phyloP scores from a whole-genome alignment of 2,113 vertebrate genomes.

The Telmatochromis sp. region DNA sequence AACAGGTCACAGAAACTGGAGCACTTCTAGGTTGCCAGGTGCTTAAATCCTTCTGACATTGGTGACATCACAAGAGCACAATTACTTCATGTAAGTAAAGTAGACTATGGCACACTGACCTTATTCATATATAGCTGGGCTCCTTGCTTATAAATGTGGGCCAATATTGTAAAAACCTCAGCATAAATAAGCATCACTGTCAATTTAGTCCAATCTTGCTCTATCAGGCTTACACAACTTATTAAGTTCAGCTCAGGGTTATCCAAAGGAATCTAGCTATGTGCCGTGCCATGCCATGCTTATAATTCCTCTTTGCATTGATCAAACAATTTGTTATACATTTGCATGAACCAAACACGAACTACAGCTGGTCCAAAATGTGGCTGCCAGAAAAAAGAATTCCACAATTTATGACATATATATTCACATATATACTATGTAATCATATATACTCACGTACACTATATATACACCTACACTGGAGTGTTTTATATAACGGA shows the following conservation, averaged over 20 bases:
- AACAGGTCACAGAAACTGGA: neutral
- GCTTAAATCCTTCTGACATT: neutral
- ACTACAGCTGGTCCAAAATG: too few relatives aligned
- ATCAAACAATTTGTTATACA: too few relatives aligned
- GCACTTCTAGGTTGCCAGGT: neutral
- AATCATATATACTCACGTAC: too few relatives aligned
- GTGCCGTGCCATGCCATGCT: too few relatives aligned
- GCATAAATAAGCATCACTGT: neutral
- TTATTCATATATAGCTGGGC: neutral
- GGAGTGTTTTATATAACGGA: neutral
- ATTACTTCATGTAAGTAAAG: neutral
- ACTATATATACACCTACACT: neutral
- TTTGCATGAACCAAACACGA: too few relatives aligned
- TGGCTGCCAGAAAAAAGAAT: too few relatives aligned
- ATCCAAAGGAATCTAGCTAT: too few relatives aligned
- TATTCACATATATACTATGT: neutral
- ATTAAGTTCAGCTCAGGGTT: neutral
- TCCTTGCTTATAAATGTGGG: neutral
- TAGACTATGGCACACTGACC: neutral
- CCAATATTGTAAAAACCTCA: neutral
- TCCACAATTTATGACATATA: neutral
- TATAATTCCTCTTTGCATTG: too few relatives aligned
- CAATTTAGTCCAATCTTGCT: neutral
- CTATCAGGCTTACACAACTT: rapidly evolving
- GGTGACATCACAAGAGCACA: neutral